Conservation (phyloP, 2,113 vertebrate genomes). For the Carettochelys insculpta region DNA sequence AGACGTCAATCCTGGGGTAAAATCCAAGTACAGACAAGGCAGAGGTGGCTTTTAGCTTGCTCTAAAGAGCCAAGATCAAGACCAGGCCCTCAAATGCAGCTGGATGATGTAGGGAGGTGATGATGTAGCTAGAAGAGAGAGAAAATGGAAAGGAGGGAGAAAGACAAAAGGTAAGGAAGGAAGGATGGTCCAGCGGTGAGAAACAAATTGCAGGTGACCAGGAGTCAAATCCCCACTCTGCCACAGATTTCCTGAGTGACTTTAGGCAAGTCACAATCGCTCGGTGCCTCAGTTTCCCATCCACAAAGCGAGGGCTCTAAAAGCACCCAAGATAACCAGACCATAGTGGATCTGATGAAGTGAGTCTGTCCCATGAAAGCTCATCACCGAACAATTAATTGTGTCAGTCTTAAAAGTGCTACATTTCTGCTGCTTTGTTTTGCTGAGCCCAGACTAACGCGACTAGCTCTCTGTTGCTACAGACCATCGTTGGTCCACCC, state of each 20-base stretch:
- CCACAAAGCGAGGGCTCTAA: background rate
- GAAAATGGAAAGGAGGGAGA: background rate
- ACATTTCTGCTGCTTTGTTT: too few relatives aligned
- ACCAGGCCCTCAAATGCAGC: background rate
- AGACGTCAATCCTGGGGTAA: background rate
- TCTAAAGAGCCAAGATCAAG: background rate
- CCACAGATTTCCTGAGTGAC: background rate
- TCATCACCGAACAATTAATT: too few relatives aligned
- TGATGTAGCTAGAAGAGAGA: background rate
- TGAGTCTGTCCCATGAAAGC: too few relatives aligned
- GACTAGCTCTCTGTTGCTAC: too few relatives aligned
- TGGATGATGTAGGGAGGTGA: fast-evolving
- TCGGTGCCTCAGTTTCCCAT: background rate
- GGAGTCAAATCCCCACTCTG: background rate
- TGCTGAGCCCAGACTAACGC: too few relatives aligned
- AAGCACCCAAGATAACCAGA: background rate
- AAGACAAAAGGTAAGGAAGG: background rate
- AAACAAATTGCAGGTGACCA: background rate
- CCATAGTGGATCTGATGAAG: too few relatives aligned
- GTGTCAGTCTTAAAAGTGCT: too few relatives aligned
- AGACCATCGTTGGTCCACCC: background rate
- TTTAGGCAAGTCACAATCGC: background rate
- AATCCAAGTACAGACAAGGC: background rate
- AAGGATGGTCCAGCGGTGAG: background rate
- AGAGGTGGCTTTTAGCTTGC: background rate